Evolutionary conservation across 2,888 invertebrate species (phyloP).

Genomic region (Phengaris arion): DNA sequence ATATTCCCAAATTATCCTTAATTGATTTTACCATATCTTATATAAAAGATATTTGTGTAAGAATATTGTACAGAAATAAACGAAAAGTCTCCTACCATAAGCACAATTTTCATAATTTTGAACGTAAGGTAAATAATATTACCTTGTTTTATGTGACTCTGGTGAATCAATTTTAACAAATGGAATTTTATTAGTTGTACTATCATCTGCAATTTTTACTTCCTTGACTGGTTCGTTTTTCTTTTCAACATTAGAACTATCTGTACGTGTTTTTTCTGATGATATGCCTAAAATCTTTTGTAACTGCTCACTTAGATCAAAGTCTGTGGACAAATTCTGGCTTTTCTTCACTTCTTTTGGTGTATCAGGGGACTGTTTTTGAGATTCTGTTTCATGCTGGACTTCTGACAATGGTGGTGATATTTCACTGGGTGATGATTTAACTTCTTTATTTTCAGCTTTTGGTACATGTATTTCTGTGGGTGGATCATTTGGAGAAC

Average conservation of each 20-base stretch:
- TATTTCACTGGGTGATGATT: conserved; percentile 71
- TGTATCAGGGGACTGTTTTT: conserved; percentile 69
- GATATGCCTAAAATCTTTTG: conserved; percentile 75
- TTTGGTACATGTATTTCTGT: conserved; percentile 70
- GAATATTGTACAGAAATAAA: background rate
- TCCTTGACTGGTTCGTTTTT: conserved; percentile 63
- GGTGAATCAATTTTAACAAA: conserved; percentile 76
- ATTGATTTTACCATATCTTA: too few relatives aligned
- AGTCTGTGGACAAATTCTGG: conserved; percentile 74
- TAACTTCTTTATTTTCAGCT: conserved; percentile 61
- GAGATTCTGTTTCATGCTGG: conserved; percentile 61
- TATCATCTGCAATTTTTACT: conserved; percentile 66
- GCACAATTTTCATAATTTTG: background rate
- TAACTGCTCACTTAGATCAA: conserved; percentile 72
- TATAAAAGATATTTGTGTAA: background rate
- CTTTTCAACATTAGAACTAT: conserved; percentile 54
- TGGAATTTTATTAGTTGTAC: conserved; percentile 57
- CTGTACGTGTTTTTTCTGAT: conserved; percentile 67
- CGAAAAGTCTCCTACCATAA: background rate
- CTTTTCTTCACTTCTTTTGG: conserved; percentile 73
- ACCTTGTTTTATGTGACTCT: conserved; percentile 67
- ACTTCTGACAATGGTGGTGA: conserved; percentile 66
- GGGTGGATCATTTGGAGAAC: conserved; percentile 68
- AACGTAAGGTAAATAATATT: conserved; percentile 7
- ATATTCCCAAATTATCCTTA: too few relatives aligned